These are phyloP conservation scores for Amblyopsis hoosieri DNA, from an alignment of 2,797 vertebrate species.

Conservation along the genomic window DNA sequence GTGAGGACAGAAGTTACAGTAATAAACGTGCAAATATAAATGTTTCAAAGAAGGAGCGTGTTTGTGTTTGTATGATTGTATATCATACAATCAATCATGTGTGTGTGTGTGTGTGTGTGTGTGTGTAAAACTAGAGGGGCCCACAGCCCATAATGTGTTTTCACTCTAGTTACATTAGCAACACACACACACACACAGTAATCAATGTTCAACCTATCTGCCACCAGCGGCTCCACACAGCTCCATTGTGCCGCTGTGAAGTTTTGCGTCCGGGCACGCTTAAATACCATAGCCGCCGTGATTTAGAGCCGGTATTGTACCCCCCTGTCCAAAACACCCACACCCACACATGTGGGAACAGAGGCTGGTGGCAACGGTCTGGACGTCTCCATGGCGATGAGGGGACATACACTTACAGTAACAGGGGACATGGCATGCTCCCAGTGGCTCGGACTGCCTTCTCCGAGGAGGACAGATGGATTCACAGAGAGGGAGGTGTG, in stretches of 20 bases:
- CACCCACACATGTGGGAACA: slow-evolving; percentile 45
- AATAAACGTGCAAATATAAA: not conserved
- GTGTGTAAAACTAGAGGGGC: too few relatives aligned
- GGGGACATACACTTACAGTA: slow-evolving; percentile 23
- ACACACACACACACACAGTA: too few relatives aligned
- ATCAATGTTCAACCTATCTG: too few relatives aligned
- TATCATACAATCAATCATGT: too few relatives aligned
- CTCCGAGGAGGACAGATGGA: slow-evolving; percentile 1
- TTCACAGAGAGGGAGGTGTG: slow-evolving; percentile 5
- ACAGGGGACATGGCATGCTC: slow-evolving; percentile 3
- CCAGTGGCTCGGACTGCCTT: too few relatives aligned
- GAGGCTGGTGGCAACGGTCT: slow-evolving; percentile 52
- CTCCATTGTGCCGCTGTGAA: too few relatives aligned
- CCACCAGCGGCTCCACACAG: too few relatives aligned
- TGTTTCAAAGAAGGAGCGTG: not conserved
- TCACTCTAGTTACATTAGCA: too few relatives aligned
- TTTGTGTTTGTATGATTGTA: too few relatives aligned
- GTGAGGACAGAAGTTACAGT: not conserved
- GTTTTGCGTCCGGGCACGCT: too few relatives aligned
- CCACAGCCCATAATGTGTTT: too few relatives aligned
- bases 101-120: too few relatives aligned
- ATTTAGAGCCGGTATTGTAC: slow-evolving; percentile 34
- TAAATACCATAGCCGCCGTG: slow-evolving; percentile 14
- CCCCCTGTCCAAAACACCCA: slow-evolving; percentile 36
- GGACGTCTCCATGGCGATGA: slow-evolving; percentile 30